Conservation (phyloP, 2,888 invertebrate species). For the Pyrrhosoma nymphula region DNA sequence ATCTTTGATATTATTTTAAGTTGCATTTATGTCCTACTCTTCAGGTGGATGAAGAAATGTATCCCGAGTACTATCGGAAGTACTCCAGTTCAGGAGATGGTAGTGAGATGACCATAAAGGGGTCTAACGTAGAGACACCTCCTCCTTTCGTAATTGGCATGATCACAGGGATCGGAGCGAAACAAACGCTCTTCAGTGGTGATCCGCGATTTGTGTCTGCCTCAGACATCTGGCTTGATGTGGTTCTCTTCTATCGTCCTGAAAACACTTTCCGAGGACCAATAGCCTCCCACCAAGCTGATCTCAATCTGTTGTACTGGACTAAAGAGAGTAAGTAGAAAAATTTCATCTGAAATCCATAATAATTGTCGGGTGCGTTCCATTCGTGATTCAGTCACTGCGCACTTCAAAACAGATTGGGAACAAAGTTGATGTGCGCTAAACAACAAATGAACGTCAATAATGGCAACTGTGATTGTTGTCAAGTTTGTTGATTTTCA, state of each 20-base stretch:
- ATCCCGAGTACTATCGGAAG: slow-evolving; percentile 90
- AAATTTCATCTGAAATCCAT: background rate
- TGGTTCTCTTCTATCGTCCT: slow-evolving; percentile 87
- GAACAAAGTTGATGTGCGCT: too few relatives aligned
- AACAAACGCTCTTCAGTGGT: slow-evolving; percentile 73
- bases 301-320: slow-evolving; percentile 89
- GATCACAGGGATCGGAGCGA: slow-evolving; percentile 83
- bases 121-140: slow-evolving; percentile 86
- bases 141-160: slow-evolving; percentile 88
- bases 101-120: slow-evolving; percentile 82
- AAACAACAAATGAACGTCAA: too few relatives aligned
- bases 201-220: slow-evolving; percentile 76
- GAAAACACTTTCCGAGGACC: slow-evolving; percentile 85
- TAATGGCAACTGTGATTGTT: too few relatives aligned
- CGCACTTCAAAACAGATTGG: too few relatives aligned
- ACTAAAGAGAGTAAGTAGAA: slow-evolving; percentile 84
- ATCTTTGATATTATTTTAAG: background rate
- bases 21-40: background rate
- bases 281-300: slow-evolving; percentile 81
- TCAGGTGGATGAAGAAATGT: slow-evolving; percentile 85
- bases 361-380: background rate
- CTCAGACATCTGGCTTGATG: slow-evolving; percentile 83
- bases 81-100: slow-evolving; percentile 76
- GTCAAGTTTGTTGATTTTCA: too few relatives aligned
- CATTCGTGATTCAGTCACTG: too few relatives aligned